These are phyloP conservation scores for Sycobia sp. DNA, from an alignment of 1,140 invertebrate genomes.

Conservation along the genomic window DNA sequence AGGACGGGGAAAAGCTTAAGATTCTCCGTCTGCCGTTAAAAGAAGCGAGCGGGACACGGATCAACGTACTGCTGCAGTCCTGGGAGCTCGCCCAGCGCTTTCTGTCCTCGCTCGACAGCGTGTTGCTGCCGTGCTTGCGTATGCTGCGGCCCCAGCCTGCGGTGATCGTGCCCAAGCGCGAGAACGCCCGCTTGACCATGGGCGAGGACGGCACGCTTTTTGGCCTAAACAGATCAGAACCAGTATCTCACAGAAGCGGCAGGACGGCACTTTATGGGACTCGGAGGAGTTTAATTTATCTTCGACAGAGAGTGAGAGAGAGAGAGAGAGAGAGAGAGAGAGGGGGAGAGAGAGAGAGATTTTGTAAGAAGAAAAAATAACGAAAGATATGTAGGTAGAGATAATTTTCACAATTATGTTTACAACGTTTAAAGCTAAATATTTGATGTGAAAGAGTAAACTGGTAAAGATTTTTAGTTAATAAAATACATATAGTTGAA, in stretches of 20 bases:
- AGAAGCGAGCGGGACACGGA: no score
- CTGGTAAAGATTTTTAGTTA: no score
- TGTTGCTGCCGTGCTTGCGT: conserved; percentile 75
- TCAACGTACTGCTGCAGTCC: conserved; percentile 82
- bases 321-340: background rate
- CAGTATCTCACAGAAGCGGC: conserved; percentile 61
- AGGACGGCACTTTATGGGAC: conserved; percentile 53
- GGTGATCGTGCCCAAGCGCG: conserved; percentile 83
- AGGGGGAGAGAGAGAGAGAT: no score
- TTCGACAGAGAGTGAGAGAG: background rate
- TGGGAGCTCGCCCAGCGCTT: conserved; percentile 92
- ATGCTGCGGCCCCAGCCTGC: conserved; percentile 88
- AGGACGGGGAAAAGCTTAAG: no score
- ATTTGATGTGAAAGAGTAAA: no score
- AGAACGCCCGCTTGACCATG: conserved; percentile 92
- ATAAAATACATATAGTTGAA: no score
- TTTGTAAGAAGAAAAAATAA: no score
- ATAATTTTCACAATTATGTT: no score
- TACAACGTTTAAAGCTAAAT: no score
- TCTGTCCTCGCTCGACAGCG: conserved; percentile 79
- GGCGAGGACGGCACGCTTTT: conserved; percentile 93
- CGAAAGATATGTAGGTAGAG: no score
- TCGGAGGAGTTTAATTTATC: conserved; percentile 46
- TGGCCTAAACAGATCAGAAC: conserved; percentile 69
- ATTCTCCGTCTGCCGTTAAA: no score